Base-by-base conservation (phyloP, 2,113 vertebrate genomes). In the Mastomys coucha region DNA sequence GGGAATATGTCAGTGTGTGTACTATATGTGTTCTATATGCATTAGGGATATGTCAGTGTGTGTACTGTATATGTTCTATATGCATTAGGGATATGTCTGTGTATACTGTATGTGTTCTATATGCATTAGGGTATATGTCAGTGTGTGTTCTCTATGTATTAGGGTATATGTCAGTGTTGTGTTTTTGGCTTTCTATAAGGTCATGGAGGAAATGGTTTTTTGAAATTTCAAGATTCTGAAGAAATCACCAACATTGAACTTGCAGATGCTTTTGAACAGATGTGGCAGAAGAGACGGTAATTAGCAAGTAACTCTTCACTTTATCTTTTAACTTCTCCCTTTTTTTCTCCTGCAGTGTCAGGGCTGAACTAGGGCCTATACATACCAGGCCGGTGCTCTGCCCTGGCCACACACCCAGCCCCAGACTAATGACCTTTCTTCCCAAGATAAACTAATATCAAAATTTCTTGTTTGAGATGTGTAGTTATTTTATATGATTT, bases 171-270 rank as follows among this genome's bases (percentile, higher is more conserved):
- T 91, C 39, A 92, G 0, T 45, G 81, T 72, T 69, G 88, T 93
- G 72, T 76, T 96, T 97, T 36, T 92, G 14, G 90, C 7, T 98
- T 96, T 72, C 7, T 97, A 2, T 65, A 96, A 99, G 99, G 99
- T 86, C 99, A 99, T 13, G 99, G 99, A 33, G 99, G 99, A 92
- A 99, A 99, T 87, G 99, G 99, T 81, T 99, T 99, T 96, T 98
- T 99, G 96, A 99, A 99, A 98, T 99, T 99, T 98, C 99, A 99
- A 97, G 99, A 99, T 98, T 99, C 99, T 26, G 99, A 99, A 98
- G 99, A 99, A 99, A 99, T 99, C 89, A 99, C 99, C 95, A 99
- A 99, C 81, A 99, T 99, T 97, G 99, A 99, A 93, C 99, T 99
- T 97, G 99, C 99, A 2, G 99, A 99, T 95, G 99, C 99, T 26